Evolutionary conservation across 2,797 vertebrate species (phyloP).

Genomic region (Clarias pachynema): DNA sequence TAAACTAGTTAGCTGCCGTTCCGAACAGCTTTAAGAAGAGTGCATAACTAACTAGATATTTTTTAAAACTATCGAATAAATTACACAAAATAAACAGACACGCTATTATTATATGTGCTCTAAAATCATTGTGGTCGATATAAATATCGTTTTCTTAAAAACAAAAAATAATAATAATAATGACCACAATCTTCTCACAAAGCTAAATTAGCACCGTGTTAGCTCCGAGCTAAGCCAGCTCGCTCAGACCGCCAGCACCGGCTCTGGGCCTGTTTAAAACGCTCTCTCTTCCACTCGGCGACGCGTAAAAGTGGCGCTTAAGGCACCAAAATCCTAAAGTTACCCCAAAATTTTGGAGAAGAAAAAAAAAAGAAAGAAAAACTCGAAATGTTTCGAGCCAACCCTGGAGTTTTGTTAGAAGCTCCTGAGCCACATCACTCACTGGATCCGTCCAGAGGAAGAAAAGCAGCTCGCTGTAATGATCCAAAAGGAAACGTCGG

Average conservation of each 20-base stretch:
- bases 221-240: slow-evolving; percentile 31
- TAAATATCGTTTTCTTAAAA: not conserved
- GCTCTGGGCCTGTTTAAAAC: slow-evolving; percentile 25
- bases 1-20: slow-evolving; percentile 7
- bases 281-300: slow-evolving; percentile 25
- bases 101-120: not conserved
- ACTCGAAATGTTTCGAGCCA: not conserved
- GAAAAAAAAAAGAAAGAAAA: slow-evolving; percentile 1
- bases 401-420: slow-evolving; percentile 19
- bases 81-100: not conserved
- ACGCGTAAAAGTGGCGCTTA: not conserved
- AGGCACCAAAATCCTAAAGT: slow-evolving; percentile 27
- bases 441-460: slow-evolving; percentile 44
- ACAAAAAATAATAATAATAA: too few species aligned
- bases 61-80: not conserved
- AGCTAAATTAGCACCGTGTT: slow-evolving; percentile 26
- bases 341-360: too few species aligned
- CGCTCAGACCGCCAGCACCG: slow-evolving; percentile 29
- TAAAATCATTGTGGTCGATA: not conserved
- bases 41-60: not conserved
- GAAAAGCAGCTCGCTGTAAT: slow-evolving; percentile 36
- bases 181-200: not conserved
- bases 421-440: slow-evolving; percentile 64
- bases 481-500: slow-evolving; percentile 37
- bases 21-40: not conserved